These are phyloP conservation scores for Ridgeia piscesae DNA, from an alignment of 1,140 invertebrate species.

Conservation along the genomic window DNA sequence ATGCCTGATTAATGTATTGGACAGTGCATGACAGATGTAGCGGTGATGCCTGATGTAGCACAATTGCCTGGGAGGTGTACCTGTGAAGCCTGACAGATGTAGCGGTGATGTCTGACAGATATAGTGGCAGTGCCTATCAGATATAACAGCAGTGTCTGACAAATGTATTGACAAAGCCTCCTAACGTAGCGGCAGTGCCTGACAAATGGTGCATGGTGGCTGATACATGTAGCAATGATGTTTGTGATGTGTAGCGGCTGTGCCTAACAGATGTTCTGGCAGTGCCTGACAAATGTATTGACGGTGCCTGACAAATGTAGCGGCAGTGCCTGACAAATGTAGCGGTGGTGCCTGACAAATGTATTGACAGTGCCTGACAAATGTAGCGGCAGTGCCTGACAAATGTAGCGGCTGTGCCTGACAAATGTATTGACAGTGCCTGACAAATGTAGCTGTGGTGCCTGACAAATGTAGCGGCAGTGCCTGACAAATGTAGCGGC, in stretches of 20 bases:
- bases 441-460: too few species aligned
- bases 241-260: not conserved
- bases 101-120: too few species aligned
- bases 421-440: not conserved
- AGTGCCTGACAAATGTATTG: not conserved
- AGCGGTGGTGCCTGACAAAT: not conserved
- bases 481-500: not conserved
- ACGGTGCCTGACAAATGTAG: not conserved
- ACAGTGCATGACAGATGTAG: too few species aligned
- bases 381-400: not conserved
- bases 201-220: not conserved
- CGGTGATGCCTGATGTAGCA: too few species aligned
- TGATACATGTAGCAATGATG: not conserved
- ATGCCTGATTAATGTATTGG: too few species aligned
- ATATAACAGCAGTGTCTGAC: too few species aligned
- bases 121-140: too few species aligned
- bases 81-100: too few species aligned
- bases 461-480: not conserved
- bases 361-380: not conserved
- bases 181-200: too few species aligned
- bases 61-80: too few species aligned
- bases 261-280: not conserved
- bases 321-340: not conserved
- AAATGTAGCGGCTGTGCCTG: not conserved
- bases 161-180: too few species aligned